Evolutionary conservation across 2,888 invertebrate genomes (phyloP).

Genomic region (Melanostoma scalare): DNA sequence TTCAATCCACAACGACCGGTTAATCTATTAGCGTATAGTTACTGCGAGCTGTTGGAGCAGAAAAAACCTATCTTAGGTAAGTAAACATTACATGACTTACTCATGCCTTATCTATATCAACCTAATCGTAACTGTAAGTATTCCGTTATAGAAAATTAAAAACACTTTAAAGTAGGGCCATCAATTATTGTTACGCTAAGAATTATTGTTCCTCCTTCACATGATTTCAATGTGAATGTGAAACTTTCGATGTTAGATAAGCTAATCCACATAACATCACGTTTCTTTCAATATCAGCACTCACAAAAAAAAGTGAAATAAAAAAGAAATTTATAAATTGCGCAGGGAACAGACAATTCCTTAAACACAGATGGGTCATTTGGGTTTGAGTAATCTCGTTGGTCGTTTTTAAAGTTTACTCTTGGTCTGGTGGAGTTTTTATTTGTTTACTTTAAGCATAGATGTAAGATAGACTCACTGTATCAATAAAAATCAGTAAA

Average conservation of each 20-base stretch:
- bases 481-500: slow-evolving; percentile 31
- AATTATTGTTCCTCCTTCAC: slow-evolving; percentile 21
- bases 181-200: neutral
- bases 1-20: slow-evolving; percentile 94
- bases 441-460: slow-evolving; percentile 28
- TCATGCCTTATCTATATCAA: neutral
- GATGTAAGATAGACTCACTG: slow-evolving; percentile 4
- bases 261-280: slow-evolving; percentile 61
- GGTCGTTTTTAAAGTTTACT: neutral
- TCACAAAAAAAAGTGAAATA: slow-evolving; percentile 10
- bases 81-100: slow-evolving; percentile 67
- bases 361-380: neutral
- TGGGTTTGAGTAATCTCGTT: neutral
- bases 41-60: slow-evolving; percentile 94
- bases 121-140: neutral
- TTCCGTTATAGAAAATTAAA: neutral
- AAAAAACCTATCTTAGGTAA: slow-evolving; percentile 95
- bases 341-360: slow-evolving; percentile 40
- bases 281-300: slow-evolving; percentile 42
- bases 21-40: slow-evolving; percentile 94
- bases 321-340: slow-evolving; percentile 33
- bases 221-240: slow-evolving; percentile 15
- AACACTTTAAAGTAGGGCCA: neutral
- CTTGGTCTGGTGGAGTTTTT: slow-evolving; percentile 25
- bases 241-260: slow-evolving; percentile 56